These are phyloP conservation scores for Mythimna vitellina DNA, from an alignment of 2,888 invertebrate genomes.

Conservation along the genomic window DNA sequence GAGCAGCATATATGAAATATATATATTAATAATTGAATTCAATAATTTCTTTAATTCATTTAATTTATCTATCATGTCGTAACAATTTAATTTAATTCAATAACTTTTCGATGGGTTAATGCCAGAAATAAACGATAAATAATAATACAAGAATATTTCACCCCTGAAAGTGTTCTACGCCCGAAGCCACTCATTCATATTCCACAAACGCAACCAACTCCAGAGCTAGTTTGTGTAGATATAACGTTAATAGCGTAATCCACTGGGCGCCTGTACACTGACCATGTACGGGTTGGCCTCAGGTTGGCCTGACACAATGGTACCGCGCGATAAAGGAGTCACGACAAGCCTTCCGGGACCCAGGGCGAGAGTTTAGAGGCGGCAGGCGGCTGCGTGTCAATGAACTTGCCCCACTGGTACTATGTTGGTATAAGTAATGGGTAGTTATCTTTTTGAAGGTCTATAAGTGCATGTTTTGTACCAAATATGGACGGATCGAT, in stretches of 20 bases:
- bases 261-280: constrained; percentile 54
- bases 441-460: constrained; percentile 31
- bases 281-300: constrained; percentile 65
- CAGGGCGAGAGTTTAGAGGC: constrained; percentile 64
- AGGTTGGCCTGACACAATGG: constrained; percentile 71
- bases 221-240: constrained; percentile 43
- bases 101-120: too few species aligned
- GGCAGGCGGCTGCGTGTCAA: constrained; percentile 56
- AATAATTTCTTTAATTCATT: too few species aligned
- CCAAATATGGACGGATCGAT: constrained; percentile 45
- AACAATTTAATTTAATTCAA: too few species aligned
- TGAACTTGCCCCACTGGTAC: constrained; percentile 53
- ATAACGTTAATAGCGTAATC: constrained; percentile 62
- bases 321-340: constrained; percentile 75
- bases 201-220: constrained; percentile 37
- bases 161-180: constrained; percentile 8
- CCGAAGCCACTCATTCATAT: constrained; percentile 48
- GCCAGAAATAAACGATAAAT: too few species aligned
- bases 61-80: too few species aligned
- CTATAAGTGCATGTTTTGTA: constrained; percentile 49
- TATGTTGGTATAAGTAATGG: constrained; percentile 44
- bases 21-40: too few species aligned
- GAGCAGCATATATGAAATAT: too few species aligned
- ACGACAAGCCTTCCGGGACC: constrained; percentile 77
- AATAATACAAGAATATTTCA: neutral